A percentile compares a stretch with the other conserved stretches of the same genome.
Conservation (phyloP, 35 echinoderm and acorn worm genomes). For the Hemicentrotus pulcherrimus region DNA sequence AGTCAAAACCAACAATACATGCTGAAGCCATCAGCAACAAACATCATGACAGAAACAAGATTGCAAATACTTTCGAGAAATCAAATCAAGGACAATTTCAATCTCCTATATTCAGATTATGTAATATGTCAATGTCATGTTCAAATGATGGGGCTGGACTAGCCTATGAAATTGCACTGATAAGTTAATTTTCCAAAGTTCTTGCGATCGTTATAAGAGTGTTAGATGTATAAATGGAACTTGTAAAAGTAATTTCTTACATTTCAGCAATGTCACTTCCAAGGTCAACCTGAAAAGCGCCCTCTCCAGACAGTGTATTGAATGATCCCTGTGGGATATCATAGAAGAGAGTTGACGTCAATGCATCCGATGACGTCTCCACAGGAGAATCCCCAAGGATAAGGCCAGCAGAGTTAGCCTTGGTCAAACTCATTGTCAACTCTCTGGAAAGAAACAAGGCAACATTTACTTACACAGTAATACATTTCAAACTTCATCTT, state of each 20-base stretch:
- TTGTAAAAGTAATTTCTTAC: neutral
- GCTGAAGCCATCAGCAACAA: no score
- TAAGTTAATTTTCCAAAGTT: no score
- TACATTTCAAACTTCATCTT: neutral
- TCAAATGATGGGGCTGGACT: no score
- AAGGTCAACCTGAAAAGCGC: neutral
- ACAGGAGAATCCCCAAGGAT: neutral
- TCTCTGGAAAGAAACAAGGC: neutral
- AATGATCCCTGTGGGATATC: neutral
- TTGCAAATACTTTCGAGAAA: no score
- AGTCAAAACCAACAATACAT: no score
- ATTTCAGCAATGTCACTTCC: neutral
- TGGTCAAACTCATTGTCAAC: conserved; percentile 3
- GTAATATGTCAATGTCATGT: no score
- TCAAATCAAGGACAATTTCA: neutral
- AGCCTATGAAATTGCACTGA: no score
- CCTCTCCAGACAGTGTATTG: neutral
- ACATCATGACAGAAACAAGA: no score
- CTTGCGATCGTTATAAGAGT: no score
- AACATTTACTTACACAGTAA: neutral
- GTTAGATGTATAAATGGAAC: no score
- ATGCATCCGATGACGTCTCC: neutral
- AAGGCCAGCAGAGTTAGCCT: neutral
- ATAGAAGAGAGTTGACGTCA: neutral
- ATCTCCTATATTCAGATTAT: no score